A percentile compares a stretch with the other conserved stretches of the same genome.
Evolutionary conservation across 2,113 vertebrate species (phyloP).

Genomic region (Mandrillus leucophaeus): DNA sequence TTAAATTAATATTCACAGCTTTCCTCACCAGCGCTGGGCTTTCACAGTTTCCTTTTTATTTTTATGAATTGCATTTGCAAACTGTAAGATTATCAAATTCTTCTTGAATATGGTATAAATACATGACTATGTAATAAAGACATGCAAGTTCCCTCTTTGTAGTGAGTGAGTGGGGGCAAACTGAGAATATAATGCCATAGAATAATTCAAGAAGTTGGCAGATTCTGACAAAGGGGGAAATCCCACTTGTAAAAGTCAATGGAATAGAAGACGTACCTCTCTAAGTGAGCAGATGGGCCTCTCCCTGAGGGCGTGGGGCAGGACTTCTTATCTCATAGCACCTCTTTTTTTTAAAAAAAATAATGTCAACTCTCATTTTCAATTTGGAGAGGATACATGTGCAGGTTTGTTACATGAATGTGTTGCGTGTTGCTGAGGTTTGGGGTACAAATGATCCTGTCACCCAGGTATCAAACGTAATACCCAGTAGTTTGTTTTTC

Average conservation of each 20-base stretch:
- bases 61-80: background rate
- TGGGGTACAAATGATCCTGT: too few relatives aligned
- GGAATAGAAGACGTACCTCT: background rate
- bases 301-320: too few relatives aligned
- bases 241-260: background rate
- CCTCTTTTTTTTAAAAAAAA: too few relatives aligned
- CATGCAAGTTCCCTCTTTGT: background rate
- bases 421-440: too few relatives aligned
- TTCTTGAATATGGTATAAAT: background rate
- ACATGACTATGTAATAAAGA: background rate
- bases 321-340: background rate
- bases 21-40: background rate
- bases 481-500: too few relatives aligned
- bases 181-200: background rate
- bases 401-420: too few relatives aligned
- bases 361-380: too few relatives aligned
- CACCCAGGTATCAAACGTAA: too few relatives aligned
- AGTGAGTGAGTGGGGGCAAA: background rate
- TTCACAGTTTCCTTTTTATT: background rate
- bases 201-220: background rate
- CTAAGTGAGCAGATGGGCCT: background rate
- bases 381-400: too few relatives aligned
- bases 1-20: background rate
- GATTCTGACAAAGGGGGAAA: background rate
- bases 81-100: background rate